Percentiles rank a stretch among this genome's conserved stretches.
phyloP scores from a whole-genome alignment of 2,888 invertebrate genomes.

The Andrena minutula region DNA sequence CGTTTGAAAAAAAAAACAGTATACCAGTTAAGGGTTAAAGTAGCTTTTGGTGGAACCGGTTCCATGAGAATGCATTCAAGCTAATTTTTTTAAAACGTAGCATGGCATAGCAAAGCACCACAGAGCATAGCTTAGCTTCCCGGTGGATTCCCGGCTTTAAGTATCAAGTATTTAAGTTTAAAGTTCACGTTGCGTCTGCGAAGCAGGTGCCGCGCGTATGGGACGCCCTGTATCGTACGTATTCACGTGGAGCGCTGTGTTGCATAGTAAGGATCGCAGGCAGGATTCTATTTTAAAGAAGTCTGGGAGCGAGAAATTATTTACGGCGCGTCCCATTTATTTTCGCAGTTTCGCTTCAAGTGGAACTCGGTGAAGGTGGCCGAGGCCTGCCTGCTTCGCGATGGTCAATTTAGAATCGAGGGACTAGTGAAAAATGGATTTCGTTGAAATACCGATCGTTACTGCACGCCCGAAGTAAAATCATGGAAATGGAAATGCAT shows the following conservation, averaged over 20 bases:
- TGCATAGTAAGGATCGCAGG: slow-evolving; percentile 16
- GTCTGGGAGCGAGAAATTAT: slow-evolving; percentile 37
- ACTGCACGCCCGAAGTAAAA: not conserved
- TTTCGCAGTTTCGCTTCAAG: slow-evolving; percentile 43
- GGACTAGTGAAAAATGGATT: slow-evolving; percentile 40
- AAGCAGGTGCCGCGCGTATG: not conserved
- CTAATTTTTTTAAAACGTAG: too few relatives aligned
- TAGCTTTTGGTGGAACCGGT: too few relatives aligned
- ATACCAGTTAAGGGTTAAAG: too few relatives aligned
- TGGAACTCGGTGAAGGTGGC: slow-evolving; percentile 36
- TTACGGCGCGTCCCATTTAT: slow-evolving; percentile 49
- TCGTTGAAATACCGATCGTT: slow-evolving; percentile 12
- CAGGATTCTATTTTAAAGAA: slow-evolving; percentile 44
- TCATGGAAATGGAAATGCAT: not conserved
- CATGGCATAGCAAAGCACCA: too few relatives aligned
- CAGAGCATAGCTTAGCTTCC: too few relatives aligned
- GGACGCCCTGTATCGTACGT: not conserved
- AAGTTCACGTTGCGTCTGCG: too few relatives aligned
- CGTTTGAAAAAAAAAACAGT: too few relatives aligned
- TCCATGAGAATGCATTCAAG: too few relatives aligned
- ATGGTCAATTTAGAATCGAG: slow-evolving; percentile 26
- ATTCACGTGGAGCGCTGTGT: not conserved
- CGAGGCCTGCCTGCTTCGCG: slow-evolving; percentile 6
- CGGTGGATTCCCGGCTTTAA: too few relatives aligned
- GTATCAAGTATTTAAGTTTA: too few relatives aligned